Percentiles rank a stretch among this genome's conserved stretches.
phyloP scores from a whole-genome alignment of 2,797 vertebrate genomes.

The Sebastiscus tertius region DNA sequence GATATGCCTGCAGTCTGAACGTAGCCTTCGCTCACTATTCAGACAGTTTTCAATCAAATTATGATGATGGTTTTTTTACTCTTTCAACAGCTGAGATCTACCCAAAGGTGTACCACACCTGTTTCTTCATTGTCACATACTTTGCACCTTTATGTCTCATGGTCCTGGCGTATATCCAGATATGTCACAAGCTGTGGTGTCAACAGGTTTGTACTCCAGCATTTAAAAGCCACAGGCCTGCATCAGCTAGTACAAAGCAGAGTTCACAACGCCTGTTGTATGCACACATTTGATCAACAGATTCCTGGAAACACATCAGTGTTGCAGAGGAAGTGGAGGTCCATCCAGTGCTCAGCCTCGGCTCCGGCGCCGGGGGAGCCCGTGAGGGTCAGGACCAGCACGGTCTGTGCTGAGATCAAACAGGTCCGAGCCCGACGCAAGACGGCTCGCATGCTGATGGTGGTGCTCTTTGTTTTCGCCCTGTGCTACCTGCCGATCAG shows the following conservation, averaged over 20 bases:
- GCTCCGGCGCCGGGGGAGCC: conserved; percentile 78
- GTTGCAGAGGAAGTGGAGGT: conserved; percentile 92
- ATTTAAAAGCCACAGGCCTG: no score
- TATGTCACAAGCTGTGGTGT: conserved; percentile 97
- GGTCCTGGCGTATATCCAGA: conserved; percentile 96
- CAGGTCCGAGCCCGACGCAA: conserved; percentile 93
- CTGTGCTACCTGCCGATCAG: conserved; percentile 97
- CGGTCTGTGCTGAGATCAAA: conserved; percentile 93
- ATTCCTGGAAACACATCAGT: conserved; percentile 95
- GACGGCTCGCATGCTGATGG: conserved; percentile 97
- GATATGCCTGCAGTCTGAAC: not conserved
- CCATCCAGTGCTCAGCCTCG: conserved; percentile 84
- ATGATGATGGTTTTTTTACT: conserved; percentile 20
- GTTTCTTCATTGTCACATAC: conserved; percentile 96
- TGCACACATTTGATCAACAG: conserved; percentile 70
- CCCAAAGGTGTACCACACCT: conserved; percentile 95
- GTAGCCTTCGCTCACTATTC: not conserved
- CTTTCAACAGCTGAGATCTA: conserved; percentile 90
- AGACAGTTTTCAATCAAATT: not conserved
- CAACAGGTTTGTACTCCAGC: conserved; percentile 86
- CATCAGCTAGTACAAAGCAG: not conserved
- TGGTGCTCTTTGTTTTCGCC: conserved; percentile 94
- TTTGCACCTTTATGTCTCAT: conserved; percentile 95
- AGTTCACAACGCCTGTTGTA: not conserved
- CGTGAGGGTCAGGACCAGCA: conserved; percentile 84